Evolutionary conservation across 2,797 vertebrate species (phyloP).

Genomic region (Falco novaeseelandiae): DNA sequence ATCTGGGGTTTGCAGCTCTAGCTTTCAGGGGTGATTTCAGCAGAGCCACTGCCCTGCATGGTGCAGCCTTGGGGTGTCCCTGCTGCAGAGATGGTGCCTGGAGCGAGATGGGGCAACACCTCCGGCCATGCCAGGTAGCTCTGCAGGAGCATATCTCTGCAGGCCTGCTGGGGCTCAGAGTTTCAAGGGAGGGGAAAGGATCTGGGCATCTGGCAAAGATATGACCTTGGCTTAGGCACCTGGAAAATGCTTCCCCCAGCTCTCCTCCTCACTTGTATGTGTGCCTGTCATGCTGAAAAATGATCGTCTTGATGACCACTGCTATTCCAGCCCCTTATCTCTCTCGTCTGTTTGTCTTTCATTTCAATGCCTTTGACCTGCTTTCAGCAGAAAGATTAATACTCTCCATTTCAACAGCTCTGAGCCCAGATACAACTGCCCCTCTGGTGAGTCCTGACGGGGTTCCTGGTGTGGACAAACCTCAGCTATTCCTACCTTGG

Average conservation of each 20-base stretch:
- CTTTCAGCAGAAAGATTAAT: not conserved
- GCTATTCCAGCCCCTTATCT: not conserved
- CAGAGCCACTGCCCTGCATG: not conserved
- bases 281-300: not conserved
- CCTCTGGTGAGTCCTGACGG: not conserved
- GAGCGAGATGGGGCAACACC: not conserved
- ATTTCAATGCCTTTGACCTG: not conserved
- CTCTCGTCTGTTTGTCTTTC: constrained; percentile 10
- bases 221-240: not conserved
- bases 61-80: accelerated
- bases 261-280: not conserved
- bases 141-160: not conserved
- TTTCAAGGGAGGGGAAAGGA: not conserved
- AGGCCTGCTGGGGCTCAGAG: not conserved
- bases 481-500: not conserved
- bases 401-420: not conserved
- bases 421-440: not conserved
- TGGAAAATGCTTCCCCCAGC: not conserved
- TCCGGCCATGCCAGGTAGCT: not conserved
- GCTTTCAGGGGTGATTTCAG: not conserved
- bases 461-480: not conserved
- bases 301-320: not conserved
- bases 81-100: not conserved
- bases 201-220: not conserved
- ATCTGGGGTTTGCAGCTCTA: not conserved